Evolutionary conservation across 2,888 invertebrate genomes (phyloP), one percentile per base, ranked within the genome.

Genomic region (Pammene aurita): DNA sequence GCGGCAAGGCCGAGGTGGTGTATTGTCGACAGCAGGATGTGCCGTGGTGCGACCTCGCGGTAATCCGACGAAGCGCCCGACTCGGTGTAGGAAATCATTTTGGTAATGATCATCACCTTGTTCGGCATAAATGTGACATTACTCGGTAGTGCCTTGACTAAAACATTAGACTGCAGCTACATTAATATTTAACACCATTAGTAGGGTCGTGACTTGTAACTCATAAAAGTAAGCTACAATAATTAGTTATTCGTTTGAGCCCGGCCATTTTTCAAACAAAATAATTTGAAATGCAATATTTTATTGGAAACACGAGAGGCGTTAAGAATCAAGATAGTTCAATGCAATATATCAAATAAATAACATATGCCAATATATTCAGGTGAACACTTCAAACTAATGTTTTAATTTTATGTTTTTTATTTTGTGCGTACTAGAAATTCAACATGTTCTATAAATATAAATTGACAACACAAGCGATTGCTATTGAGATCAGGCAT

Each of bases 21-120:
- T 81, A 84, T 86, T 87, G 85, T 88, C 80, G 75, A 82, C 82
- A 83, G 82, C 84, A 87, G 86, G 87, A 88, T 87, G 79, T 84
- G 80, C 82, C 4, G 48, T 50, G 82, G 79, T 77, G 78, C 79
- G 80, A 78, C 83, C 88, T 89, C 81, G 82, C 75, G 77, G 79
- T 84, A 84, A 86, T 82, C 83, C 78, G 78, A 86, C 76, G 78
- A 84, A 78, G 80, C 75, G 79, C 76, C 64, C 74, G 76, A 81
- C 76, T 61, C 57, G 44, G 66, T n/a, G n/a, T 64, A 72, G 87
- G 87, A 88, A 89, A 83, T 77, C 73, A 84, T 86, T 84, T 84
- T 84, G 79, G 76, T 81, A 84, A 86, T 82, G 76, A 81, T 76
- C 76, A 77, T 80, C 75, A 78, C 82, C 82, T 84, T 84, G 72